Conservation (phyloP, 2,888 invertebrate genomes). For the Lepas anatifera region DNA sequence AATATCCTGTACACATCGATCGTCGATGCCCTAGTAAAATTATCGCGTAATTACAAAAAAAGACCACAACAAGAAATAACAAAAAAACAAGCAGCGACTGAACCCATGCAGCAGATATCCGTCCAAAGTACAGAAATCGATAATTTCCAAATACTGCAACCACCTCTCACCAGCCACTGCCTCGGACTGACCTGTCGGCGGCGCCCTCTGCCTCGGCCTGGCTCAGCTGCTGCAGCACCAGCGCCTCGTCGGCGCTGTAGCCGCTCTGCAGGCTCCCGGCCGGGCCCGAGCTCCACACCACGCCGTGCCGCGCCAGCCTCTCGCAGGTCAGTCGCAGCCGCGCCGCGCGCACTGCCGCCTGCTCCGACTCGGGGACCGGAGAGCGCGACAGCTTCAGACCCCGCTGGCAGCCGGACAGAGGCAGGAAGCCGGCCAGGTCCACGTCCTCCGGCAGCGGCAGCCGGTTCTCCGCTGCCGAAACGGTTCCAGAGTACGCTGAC, state of each 20-base stretch:
- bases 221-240: background rate
- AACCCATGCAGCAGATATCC: no score
- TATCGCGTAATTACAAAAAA: no score
- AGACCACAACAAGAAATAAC: no score
- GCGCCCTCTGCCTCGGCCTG: background rate
- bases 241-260: background rate
- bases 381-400: background rate
- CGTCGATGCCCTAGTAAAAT: no score
- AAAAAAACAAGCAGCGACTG: no score
- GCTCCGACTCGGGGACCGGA: background rate
- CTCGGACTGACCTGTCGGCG: background rate
- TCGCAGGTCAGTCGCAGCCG: background rate
- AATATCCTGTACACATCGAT: no score
- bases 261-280: background rate
- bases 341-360: background rate
- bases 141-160: no score
- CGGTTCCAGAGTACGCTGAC: no score
- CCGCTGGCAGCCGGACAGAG: conserved; percentile 40
- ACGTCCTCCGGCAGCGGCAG: conserved; percentile 62
- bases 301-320: background rate
- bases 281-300: background rate
- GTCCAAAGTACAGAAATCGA: no score
- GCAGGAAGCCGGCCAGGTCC: conserved; percentile 65
- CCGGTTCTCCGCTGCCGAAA: background rate
- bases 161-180: no score